These are phyloP conservation scores for Amyelois transitella DNA, from an alignment of 1,140 invertebrate genomes.

Conservation along the genomic window DNA sequence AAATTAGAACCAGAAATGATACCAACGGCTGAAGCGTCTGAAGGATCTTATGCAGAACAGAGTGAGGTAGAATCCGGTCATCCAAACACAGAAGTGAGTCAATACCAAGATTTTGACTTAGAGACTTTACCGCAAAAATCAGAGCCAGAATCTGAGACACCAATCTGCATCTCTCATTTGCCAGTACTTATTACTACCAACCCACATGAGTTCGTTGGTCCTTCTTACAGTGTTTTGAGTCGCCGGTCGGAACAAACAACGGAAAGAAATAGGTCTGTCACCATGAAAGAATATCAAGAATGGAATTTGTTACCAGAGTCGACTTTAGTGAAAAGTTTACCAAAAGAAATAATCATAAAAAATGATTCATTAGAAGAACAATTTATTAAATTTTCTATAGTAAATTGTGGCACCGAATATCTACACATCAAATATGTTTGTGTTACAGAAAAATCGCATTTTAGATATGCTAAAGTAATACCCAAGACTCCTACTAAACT, in stretches of 20 bases:
- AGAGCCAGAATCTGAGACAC: constrained; percentile 15
- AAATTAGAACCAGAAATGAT: constrained; percentile 10
- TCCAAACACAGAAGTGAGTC: constrained; percentile 40
- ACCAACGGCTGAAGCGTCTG: neutral
- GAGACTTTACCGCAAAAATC: constrained; percentile 8
- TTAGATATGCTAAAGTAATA: constrained; percentile 28
- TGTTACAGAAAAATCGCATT: constrained; percentile 26
- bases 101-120: neutral
- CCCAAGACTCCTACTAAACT: constrained; percentile 33
- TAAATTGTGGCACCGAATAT: constrained; percentile 31
- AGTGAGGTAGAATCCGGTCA: constrained; percentile 24
- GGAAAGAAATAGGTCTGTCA: neutral
- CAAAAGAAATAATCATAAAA: constrained; percentile 27
- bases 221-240: constrained; percentile 13
- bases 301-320: constrained; percentile 19
- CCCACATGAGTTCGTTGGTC: constrained; percentile 37
- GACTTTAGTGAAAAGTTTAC: constrained; percentile 25
- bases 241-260: constrained; percentile 4
- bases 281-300: constrained; percentile 6
- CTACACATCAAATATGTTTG: constrained; percentile 31
- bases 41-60: constrained; percentile 13
- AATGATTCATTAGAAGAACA: constrained; percentile 26
- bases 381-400: constrained; percentile 35
- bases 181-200: constrained; percentile 36
- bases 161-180: constrained; percentile 8